Percentiles rank a stretch among this genome's conserved stretches.
Conservation (phyloP, 2,888 invertebrate species). For the Calephelis perditalis region DNA sequence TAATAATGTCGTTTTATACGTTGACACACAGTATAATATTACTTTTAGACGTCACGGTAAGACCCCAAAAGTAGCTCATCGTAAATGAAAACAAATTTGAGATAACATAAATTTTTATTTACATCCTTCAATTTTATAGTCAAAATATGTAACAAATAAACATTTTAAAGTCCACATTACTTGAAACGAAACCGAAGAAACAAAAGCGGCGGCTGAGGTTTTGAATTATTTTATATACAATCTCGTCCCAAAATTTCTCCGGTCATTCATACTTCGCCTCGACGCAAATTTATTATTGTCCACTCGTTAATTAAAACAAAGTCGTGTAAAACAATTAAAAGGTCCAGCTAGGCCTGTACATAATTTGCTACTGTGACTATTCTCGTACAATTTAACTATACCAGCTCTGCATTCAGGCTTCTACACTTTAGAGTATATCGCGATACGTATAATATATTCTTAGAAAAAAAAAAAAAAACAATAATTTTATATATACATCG, state of each 20-base stretch:
- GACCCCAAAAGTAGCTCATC: slow-evolving; percentile 1
- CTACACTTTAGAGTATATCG: slow-evolving; percentile 46
- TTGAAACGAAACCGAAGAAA: slow-evolving; percentile 51
- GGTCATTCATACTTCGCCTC: slow-evolving; percentile 17
- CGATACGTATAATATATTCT: slow-evolving; percentile 46
- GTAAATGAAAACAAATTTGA: slow-evolving; percentile 49
- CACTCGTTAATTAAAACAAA: slow-evolving; percentile 18
- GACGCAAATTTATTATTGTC: slow-evolving; percentile 20
- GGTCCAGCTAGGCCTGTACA: slow-evolving; percentile 53
- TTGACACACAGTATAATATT: too few relatives aligned
- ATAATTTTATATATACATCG: slow-evolving; percentile 58
- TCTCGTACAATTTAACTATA: slow-evolving; percentile 39
- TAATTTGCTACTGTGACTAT: slow-evolving; percentile 34
- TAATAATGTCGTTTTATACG: too few relatives aligned
- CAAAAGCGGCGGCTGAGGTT: slow-evolving; percentile 20
- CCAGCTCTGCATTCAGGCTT: slow-evolving; percentile 25
- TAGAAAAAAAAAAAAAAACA: slow-evolving; percentile 56
- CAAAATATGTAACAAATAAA: slow-evolving; percentile 59
- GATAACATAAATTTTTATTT: slow-evolving; percentile 77
- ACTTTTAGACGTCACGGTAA: too few relatives aligned
- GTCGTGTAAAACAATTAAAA: slow-evolving; percentile 29
- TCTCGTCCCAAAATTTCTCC: slow-evolving; percentile 29
- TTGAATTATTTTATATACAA: slow-evolving; percentile 39
- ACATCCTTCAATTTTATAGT: slow-evolving; percentile 73
- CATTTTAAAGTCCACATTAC: slow-evolving; percentile 40